phyloP scores from a whole-genome alignment of 2,113 vertebrate genomes.

The Hymenochirus boettgeri region DNA sequence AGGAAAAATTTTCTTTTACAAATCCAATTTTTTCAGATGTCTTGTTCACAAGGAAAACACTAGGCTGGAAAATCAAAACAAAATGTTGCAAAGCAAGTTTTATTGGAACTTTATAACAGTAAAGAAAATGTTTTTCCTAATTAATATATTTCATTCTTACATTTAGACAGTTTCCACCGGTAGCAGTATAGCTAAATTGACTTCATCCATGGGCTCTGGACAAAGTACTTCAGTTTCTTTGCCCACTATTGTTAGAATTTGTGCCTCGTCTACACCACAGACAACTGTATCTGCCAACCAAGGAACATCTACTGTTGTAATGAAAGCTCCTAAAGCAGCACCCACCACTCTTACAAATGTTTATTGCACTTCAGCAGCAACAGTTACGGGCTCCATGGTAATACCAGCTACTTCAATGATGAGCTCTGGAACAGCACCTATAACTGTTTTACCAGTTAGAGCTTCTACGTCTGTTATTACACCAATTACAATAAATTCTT shows the following conservation, averaged over 20 bases:
- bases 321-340: conserved; percentile 4
- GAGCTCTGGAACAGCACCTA: not conserved
- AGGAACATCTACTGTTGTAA: conserved; percentile 16
- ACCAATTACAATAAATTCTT: conserved; percentile 3
- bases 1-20: too few relatives aligned
- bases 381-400: not conserved
- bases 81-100: too few relatives aligned
- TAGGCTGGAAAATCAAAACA: too few relatives aligned
- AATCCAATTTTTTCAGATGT: too few relatives aligned
- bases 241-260: conserved; percentile 37
- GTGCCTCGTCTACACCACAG: conserved; percentile 4
- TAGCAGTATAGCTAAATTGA: conserved; percentile 52
- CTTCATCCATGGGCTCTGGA: conserved; percentile 33
- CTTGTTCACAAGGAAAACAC: too few relatives aligned
- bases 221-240: conserved; percentile 5
- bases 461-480: conserved; percentile 1
- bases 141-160: too few relatives aligned
- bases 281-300: not conserved
- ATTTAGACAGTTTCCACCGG: conserved; percentile 58
- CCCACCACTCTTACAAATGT: not conserved
- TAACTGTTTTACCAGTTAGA: conserved; percentile 9
- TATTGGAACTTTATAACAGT: too few relatives aligned
- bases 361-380: conserved; percentile 2
- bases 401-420: not conserved
- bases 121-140: too few relatives aligned